These are phyloP conservation scores for Apeltes quadracus DNA, from an alignment of 2,113 vertebrate species.

Conservation along the genomic window DNA sequence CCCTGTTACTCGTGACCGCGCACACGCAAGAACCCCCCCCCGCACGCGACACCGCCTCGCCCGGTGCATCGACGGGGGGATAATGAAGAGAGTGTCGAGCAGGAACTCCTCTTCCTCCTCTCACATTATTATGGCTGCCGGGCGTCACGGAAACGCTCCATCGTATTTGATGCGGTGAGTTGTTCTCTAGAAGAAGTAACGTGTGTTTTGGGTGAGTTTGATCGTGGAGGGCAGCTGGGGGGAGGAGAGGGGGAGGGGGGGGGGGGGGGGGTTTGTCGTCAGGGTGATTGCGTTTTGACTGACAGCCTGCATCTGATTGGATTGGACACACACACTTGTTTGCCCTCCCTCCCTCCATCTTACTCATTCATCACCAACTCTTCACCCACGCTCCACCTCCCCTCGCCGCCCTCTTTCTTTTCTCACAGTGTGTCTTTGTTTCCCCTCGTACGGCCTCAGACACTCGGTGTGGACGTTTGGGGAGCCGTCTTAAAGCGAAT, in stretches of 20 bases:
- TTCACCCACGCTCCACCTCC: conserved; percentile 41
- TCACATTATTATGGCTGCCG: conserved; percentile 21
- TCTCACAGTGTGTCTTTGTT: too few relatives aligned
- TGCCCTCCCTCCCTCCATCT: conserved; percentile 40
- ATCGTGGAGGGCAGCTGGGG: conserved; percentile 19
- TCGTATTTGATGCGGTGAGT: conserved; percentile 45
- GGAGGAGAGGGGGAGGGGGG: not conserved
- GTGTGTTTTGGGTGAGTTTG: conserved; percentile 44
- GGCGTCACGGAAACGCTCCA: conserved; percentile 43
- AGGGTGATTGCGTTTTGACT: conserved; percentile 69
- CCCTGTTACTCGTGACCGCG: conserved; percentile 38
- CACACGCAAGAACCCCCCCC: too few relatives aligned
- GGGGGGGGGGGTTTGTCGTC: conserved; percentile 35
- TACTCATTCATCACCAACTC: conserved; percentile 65
- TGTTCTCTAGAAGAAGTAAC: not conserved
- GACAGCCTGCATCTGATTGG: conserved; percentile 63
- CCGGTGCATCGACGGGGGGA: too few relatives aligned
- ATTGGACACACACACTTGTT: conserved; percentile 53
- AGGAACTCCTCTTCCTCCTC: conserved; percentile 30
- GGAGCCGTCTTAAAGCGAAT: too few relatives aligned
- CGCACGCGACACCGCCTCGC: too few relatives aligned
- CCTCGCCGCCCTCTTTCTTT: conserved; percentile 24
- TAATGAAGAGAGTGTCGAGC: conserved; percentile 15
- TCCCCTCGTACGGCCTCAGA: too few relatives aligned
- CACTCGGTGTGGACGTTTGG: too few relatives aligned